Base-by-base conservation (phyloP, 2,888 invertebrate genomes). In the Chrysomela aeneicollis region DNA sequence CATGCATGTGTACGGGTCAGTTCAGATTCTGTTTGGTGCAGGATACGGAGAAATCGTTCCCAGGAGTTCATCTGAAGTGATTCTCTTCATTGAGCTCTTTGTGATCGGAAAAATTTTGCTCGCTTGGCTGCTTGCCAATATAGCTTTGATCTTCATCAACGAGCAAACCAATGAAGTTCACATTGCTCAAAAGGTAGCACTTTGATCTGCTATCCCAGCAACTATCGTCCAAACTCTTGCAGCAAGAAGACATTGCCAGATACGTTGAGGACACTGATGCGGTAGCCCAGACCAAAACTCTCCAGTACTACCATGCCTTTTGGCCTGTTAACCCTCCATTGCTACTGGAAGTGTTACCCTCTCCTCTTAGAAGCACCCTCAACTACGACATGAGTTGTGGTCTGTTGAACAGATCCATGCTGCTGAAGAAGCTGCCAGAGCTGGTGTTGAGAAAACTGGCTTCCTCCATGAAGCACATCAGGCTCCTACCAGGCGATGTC, bases 361-460 rank as follows among this genome's bases (percentile, higher is more conserved):
- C 80, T 70, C 84, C 86, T 47, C 74, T 87, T 50, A 84, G 83
- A 78, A 85, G 84, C 84, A 86, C 86, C 77, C 84, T 86, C 61
- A 82, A 82, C 69, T 86, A 85, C 68, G 86, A 86, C 72, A 76
- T 86, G 47, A 86, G 86, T 70, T 85, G 84, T 52, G 84, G 84
- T 50, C 84, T 85, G 15, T 80, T 87, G 0, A 85, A 83, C 69
- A 84, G 85, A 71, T 86, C 86, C 1, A 73, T 86, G 51, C 74
- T 87, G 78, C 86, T 87, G 73, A 81, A 84, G 73, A 82, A 85
- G 74, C 82, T 85, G 69, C 85, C 85, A 57, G 85, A 86, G 78
- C 81, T 85, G 62, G 86, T 86, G 75, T 78, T 86, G 47, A 81
- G 86, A 74, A 82, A 85, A 73, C 73, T 87, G 54, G 85, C 86